These are phyloP conservation scores for Labeo calbasu DNA, from an alignment of 2,797 vertebrate genomes.

Conservation along the genomic window DNA sequence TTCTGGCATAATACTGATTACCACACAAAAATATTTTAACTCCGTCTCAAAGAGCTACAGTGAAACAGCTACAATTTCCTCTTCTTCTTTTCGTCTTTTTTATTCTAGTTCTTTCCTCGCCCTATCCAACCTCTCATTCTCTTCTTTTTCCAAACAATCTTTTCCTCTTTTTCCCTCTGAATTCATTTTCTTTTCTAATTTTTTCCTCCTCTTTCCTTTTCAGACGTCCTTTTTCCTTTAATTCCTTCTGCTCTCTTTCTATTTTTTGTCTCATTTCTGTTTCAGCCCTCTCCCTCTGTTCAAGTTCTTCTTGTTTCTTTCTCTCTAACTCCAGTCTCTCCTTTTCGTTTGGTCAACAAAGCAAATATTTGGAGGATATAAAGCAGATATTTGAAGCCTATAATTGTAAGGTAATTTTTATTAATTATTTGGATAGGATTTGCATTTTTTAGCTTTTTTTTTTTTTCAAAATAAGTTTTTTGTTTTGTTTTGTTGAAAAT, in stretches of 20 bases:
- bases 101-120: constrained; percentile 6
- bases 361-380: not conserved
- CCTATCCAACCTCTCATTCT: not conserved
- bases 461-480: not conserved
- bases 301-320: constrained; percentile 15
- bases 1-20: not conserved
- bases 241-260: constrained; percentile 16
- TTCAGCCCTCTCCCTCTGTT: constrained; percentile 7
- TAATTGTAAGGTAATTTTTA: not conserved
- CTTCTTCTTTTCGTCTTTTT: not conserved
- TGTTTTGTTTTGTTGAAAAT: not conserved
- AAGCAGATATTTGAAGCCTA: not conserved
- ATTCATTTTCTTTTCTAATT: constrained; percentile 13
- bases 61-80: not conserved
- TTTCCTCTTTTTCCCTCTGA: not conserved
- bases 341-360: not conserved
- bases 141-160: not conserved
- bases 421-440: not conserved
- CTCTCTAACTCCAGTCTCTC: not conserved
- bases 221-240: constrained; percentile 29
- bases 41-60: no score
- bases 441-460: not conserved
- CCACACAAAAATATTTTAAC: no score
- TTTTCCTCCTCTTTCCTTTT: constrained; percentile 35
- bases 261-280: not conserved